A percentile compares a stretch with the other conserved stretches of the same genome.
Evolutionary conservation across 2,888 invertebrate genomes (phyloP).

Genomic region (Eupeodes latifasciatus): DNA sequence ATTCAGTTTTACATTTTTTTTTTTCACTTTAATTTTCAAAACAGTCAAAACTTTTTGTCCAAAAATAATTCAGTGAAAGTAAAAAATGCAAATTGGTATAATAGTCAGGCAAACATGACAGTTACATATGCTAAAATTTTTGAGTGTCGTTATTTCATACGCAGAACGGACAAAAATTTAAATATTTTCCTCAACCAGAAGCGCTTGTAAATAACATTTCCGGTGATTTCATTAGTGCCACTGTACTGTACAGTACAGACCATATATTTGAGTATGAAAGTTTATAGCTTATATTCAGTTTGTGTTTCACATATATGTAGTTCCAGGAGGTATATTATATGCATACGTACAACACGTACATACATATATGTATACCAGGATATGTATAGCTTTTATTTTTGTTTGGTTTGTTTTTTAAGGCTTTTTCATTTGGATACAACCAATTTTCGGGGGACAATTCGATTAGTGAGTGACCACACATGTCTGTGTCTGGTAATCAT

Average conservation of each 20-base stretch:
- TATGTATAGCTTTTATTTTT: background rate
- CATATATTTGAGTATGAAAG: background rate
- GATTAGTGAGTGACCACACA: constrained; percentile 73
- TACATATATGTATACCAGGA: background rate
- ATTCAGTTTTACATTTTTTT: too few species aligned
- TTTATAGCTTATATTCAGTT: constrained; percentile 52
- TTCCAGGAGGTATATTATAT: constrained; percentile 38
- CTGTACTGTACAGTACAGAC: constrained; percentile 53
- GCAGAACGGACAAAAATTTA: constrained; percentile 15
- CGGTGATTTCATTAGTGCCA: constrained; percentile 76
- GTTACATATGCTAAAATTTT: constrained; percentile 56
- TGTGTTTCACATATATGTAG: constrained; percentile 52
- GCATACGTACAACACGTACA: background rate
- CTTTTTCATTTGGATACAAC: constrained; percentile 63
- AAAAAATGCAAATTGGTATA: constrained; percentile 55
- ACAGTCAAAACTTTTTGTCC: too few species aligned
- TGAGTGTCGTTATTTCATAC: constrained; percentile 44
- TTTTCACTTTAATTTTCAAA: too few species aligned
- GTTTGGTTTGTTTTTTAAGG: background rate
- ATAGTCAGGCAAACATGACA: constrained; percentile 73
- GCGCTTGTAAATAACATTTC: constrained; percentile 74
- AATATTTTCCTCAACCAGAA: constrained; percentile 61
- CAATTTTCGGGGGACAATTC: constrained; percentile 73
- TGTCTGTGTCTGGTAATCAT: constrained; percentile 71
- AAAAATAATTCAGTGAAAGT: background rate